phyloP scores from a whole-genome alignment of 1,140 invertebrate genomes.

The Ditylenchus dipsaci region DNA sequence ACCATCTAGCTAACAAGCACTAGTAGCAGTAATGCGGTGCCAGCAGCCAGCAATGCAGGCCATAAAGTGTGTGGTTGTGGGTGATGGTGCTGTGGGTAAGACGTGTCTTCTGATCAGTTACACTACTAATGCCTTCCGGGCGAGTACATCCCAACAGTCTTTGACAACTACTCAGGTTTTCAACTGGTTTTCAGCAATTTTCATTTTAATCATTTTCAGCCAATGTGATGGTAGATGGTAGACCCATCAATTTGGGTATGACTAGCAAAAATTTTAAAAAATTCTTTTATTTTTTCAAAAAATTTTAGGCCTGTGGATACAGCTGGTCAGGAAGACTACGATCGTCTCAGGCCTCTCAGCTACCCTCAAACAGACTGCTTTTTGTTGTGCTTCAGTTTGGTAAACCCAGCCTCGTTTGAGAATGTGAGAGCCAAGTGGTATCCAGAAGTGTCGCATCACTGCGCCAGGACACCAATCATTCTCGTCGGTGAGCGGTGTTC shows the following conservation, averaged over 20 bases:
- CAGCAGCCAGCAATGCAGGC: slow-evolving; percentile 57
- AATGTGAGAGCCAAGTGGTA: slow-evolving; percentile 98
- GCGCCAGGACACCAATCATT: not conserved
- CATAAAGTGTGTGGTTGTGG: slow-evolving; percentile 63
- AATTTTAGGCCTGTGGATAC: too few species aligned
- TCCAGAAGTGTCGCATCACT: slow-evolving; percentile 66
- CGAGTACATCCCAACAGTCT: slow-evolving; percentile 84
- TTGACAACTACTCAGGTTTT: slow-evolving; percentile 62
- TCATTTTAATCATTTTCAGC: too few species aligned
- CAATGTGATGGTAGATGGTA: slow-evolving; percentile 87
- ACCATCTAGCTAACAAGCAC: too few species aligned
- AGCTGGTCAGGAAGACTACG: slow-evolving; percentile 96
- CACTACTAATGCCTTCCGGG: slow-evolving; percentile 82
- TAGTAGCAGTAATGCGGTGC: not conserved
- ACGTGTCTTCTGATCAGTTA: slow-evolving; percentile 66
- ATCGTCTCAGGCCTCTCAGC: slow-evolving; percentile 79
- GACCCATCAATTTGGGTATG: slow-evolving; percentile 43
- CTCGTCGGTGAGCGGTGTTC: too few species aligned
- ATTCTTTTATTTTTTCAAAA: too few species aligned
- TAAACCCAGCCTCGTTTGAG: slow-evolving; percentile 90
- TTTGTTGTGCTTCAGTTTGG: slow-evolving; percentile 89
- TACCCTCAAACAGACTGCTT: slow-evolving; percentile 97
- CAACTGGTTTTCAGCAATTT: too few species aligned
- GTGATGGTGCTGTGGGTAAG: slow-evolving; percentile 56
- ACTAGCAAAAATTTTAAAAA: too few species aligned